Conservation (phyloP, 2,888 invertebrate species). For the Chydorus sphaericus region DNA sequence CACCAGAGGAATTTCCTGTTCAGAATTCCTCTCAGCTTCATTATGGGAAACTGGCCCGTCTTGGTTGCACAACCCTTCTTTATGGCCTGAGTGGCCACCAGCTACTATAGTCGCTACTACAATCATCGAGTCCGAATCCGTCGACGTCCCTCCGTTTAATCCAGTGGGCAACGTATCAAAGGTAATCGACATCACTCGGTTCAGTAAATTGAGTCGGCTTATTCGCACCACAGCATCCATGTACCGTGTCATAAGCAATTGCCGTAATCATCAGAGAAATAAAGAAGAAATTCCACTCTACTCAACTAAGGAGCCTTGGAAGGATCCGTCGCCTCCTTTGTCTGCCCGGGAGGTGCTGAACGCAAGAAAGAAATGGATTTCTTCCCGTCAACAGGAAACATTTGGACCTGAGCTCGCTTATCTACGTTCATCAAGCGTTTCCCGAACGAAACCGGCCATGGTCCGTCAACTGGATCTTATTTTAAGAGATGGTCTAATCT, state of each 20-base stretch:
- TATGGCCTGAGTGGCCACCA: background rate
- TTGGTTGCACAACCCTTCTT: background rate
- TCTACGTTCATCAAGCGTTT: background rate
- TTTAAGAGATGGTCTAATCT: slow-evolving; percentile 1
- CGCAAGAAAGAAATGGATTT: background rate
- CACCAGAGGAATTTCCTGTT: slow-evolving; percentile 1
- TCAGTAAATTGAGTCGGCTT: background rate
- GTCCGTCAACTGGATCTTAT: slow-evolving; percentile 3
- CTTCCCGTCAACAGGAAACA: background rate
- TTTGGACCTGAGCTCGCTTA: background rate
- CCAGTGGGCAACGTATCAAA: background rate
- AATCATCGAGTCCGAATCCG: background rate
- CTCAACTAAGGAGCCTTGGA: too few relatives aligned
- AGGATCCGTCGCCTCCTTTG: too few relatives aligned
- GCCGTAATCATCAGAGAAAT: too few relatives aligned
- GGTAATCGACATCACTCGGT: background rate
- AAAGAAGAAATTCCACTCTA: too few relatives aligned
- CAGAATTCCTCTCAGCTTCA: background rate
- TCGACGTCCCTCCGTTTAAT: background rate
- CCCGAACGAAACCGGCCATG: slow-evolving; percentile 1
- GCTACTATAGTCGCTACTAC: background rate
- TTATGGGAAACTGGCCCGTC: background rate
- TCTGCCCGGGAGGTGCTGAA: background rate
- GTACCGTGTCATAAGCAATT: background rate
- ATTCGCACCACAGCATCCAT: background rate